Conservation (phyloP, 2,888 invertebrate species). For the Smittia aterrima region DNA sequence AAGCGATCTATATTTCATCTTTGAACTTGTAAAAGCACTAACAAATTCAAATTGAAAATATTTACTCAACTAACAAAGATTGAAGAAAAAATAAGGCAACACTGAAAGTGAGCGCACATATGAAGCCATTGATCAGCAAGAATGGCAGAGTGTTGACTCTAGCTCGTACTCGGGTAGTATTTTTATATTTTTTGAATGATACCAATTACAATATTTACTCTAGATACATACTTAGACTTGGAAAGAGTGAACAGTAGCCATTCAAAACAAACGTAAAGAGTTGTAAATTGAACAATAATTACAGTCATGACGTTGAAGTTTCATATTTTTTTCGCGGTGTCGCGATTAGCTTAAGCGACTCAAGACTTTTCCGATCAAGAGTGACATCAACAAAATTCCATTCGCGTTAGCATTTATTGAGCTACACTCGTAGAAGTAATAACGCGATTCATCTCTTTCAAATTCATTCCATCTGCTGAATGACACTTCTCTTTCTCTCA, state of each 20-base stretch:
- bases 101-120: background rate
- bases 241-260: constrained; percentile 2
- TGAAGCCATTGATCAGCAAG: constrained; percentile 17
- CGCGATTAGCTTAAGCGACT: background rate
- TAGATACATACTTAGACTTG: constrained; percentile 19
- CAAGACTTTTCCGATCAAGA: background rate
- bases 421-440: background rate
- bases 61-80: background rate
- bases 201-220: constrained; percentile 36
- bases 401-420: background rate
- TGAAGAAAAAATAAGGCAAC: background rate
- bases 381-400: background rate
- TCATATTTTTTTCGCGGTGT: background rate
- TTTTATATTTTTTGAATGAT: constrained; percentile 13
- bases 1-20: background rate
- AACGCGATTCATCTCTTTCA: constrained; percentile 10
- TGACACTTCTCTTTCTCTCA: constrained; percentile 8
- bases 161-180: background rate
- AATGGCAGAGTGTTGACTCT: constrained; percentile 24
- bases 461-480: constrained; percentile 20
- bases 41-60: background rate
- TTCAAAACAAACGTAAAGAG: constrained; percentile 27
- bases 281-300: background rate
- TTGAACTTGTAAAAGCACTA: background rate
- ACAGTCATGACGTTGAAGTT: background rate